Evolutionary conservation across 2,797 vertebrate genomes (phyloP).

Genomic region (Oceanodroma leucorhoa): DNA sequence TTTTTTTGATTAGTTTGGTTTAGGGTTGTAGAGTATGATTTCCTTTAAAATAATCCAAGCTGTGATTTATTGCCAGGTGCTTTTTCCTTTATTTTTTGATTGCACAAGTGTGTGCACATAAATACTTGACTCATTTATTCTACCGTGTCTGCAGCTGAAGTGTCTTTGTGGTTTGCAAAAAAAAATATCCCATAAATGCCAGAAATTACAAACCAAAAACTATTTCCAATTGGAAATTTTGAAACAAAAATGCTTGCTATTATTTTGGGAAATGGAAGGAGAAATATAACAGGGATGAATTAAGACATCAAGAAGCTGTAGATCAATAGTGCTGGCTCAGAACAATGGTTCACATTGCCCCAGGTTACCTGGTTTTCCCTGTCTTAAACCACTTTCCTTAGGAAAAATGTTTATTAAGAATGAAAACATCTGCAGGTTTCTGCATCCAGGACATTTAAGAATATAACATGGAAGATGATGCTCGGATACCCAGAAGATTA

Average conservation of each 20-base stretch:
- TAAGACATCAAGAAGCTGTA: neutral
- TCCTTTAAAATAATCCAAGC: neutral
- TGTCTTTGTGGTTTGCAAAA: neutral
- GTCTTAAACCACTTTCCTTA: neutral
- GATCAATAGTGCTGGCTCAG: neutral
- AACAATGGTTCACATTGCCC: neutral
- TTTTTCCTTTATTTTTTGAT: neutral
- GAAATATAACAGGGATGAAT: neutral
- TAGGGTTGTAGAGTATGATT: neutral
- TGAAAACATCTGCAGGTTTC: neutral
- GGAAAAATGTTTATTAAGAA: neutral
- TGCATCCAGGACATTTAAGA: neutral
- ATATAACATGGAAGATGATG: neutral
- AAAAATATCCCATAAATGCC: too few species aligned
- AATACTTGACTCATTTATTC: neutral
- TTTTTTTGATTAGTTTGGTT: neutral
- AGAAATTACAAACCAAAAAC: neutral
- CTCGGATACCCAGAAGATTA: neutral
- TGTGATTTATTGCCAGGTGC: neutral
- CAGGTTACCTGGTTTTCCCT: neutral
- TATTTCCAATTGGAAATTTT: neutral
- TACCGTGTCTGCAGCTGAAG: neutral
- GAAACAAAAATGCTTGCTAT: neutral
- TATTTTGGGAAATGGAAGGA: neutral
- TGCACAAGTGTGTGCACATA: neutral